These are phyloP conservation scores for Dolichallabes microphthalmus DNA, from an alignment of 2,113 vertebrate species.

Conservation along the genomic window DNA sequence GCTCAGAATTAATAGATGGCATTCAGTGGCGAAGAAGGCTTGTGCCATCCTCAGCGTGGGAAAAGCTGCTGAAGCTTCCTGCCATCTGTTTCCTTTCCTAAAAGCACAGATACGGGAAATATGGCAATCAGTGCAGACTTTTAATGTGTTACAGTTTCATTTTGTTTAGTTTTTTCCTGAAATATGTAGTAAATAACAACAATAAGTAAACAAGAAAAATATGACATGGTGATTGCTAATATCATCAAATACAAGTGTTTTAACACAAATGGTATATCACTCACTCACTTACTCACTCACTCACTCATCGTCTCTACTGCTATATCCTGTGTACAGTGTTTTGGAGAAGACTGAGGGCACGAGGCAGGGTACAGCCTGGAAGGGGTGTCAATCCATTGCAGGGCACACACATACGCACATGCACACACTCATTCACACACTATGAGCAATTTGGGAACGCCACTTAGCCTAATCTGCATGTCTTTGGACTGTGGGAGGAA, in stretches of 20 bases:
- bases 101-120: slow-evolving; percentile 18
- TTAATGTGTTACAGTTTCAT: not conserved
- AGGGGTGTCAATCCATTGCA: too few species aligned
- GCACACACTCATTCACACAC: too few species aligned
- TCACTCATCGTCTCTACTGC: too few species aligned
- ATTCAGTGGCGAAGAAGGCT: not conserved
- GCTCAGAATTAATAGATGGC: not conserved
- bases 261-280: too few species aligned
- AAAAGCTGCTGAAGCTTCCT: slow-evolving; percentile 26
- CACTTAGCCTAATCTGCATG: too few species aligned
- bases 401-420: too few species aligned
- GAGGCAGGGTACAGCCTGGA: too few species aligned
- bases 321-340: too few species aligned
- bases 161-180: not conserved
- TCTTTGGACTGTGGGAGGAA: too few species aligned
- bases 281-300: too few species aligned
- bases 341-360: too few species aligned
- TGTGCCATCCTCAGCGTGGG: slow-evolving; percentile 35
- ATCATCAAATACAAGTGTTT: not conserved
- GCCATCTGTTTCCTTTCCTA: slow-evolving; percentile 37
- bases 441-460: too few species aligned
- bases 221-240: not conserved
- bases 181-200: not conserved
- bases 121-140: not conserved
- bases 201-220: not conserved